Evolutionary conservation across 1,140 invertebrate species (phyloP).

Genomic region (Telenomus remus): DNA sequence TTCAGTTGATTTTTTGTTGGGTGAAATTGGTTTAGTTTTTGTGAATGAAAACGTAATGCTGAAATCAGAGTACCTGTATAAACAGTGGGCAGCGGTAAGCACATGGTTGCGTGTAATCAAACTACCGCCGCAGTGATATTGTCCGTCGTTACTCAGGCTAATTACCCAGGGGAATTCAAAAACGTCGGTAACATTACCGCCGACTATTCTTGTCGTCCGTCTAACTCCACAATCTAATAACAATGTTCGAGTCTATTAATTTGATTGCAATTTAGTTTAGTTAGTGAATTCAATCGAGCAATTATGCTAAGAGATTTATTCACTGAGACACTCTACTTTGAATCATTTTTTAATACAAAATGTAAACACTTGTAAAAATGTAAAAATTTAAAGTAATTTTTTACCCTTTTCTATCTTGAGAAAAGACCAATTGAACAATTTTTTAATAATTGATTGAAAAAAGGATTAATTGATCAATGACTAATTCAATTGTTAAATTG

Average conservation of each 20-base stretch:
- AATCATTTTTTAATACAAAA: too few relatives aligned
- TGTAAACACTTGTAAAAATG: too few relatives aligned
- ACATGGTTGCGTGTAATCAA: constrained; percentile 79
- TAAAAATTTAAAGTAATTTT: too few relatives aligned
- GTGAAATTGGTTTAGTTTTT: too few relatives aligned
- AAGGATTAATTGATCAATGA: too few relatives aligned
- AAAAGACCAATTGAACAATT: too few relatives aligned
- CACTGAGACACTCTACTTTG: too few relatives aligned
- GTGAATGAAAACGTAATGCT: too few relatives aligned
- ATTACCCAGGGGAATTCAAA: constrained; percentile 87
- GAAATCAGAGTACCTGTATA: constrained; percentile 73
- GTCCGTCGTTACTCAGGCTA: constrained; percentile 79
- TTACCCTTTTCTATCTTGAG: too few relatives aligned
- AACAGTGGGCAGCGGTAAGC: constrained; percentile 79
- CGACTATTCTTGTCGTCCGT: constrained; percentile 82
- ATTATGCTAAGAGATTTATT: too few relatives aligned
- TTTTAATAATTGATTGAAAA: neutral
- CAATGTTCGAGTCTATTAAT: constrained; percentile 3
- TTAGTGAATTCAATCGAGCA: too few relatives aligned
- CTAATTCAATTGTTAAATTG: neutral
- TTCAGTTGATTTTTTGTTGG: too few relatives aligned
- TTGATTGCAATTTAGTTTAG: constrained; percentile 1
- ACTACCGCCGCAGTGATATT: constrained; percentile 85
- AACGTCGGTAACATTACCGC: constrained; percentile 80
- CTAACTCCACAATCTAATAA: constrained; percentile 81